phyloP scores from a whole-genome alignment of 2,113 vertebrate genomes.

The Notothenia coriiceps region DNA sequence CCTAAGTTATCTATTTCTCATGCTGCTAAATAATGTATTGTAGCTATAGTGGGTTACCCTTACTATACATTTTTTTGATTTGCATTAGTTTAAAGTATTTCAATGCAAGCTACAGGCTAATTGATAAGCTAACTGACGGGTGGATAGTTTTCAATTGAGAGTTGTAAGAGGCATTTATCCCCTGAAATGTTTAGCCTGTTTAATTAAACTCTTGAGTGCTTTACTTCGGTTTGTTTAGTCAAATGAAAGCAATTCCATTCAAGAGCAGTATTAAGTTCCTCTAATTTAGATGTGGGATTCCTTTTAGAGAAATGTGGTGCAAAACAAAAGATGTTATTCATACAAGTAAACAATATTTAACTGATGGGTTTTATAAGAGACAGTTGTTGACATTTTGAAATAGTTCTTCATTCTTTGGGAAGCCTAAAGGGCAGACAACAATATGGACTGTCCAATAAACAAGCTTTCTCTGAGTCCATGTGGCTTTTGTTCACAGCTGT shows the following conservation, averaged over 20 bases:
- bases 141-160: background rate
- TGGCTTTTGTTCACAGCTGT: conserved; percentile 5
- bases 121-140: background rate
- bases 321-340: background rate
- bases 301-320: background rate
- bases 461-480: background rate
- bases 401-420: background rate
- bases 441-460: background rate
- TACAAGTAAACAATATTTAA: background rate
- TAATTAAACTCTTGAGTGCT: background rate
- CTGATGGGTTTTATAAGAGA: background rate
- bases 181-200: background rate
- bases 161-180: background rate
- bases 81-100: background rate
- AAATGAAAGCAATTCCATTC: background rate
- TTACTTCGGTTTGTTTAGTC: background rate
- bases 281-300: background rate
- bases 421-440: background rate
- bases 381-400: conserved; percentile 9
- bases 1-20: background rate
- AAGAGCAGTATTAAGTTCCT: too few relatives aligned
- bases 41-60: background rate
- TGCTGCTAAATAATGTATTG: background rate
- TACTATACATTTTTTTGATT: background rate
- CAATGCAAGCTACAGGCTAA: background rate